Conservation (phyloP, 2,888 invertebrate species). For the Ophion ventricosus region DNA sequence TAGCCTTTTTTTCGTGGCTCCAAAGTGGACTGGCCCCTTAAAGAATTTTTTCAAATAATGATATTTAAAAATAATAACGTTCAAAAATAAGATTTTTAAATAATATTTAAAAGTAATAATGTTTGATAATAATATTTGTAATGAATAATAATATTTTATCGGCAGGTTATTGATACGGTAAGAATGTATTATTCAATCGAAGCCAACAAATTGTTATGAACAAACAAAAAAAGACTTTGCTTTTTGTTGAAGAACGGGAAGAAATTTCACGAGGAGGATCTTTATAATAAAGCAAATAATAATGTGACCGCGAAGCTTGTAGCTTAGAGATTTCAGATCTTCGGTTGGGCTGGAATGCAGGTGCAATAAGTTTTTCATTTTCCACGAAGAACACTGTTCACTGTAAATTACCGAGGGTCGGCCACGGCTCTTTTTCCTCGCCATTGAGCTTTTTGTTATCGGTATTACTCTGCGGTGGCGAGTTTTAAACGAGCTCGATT, state of each 20-base stretch:
- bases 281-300: slow-evolving; percentile 11
- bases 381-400: slow-evolving; percentile 17
- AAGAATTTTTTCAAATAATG: too few species aligned
- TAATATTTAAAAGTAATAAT: too few species aligned
- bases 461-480: slow-evolving; percentile 18
- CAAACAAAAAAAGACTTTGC: not conserved
- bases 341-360: slow-evolving; percentile 35
- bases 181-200: not conserved
- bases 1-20: too few species aligned
- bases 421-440: slow-evolving; percentile 18
- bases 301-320: slow-evolving; percentile 13
- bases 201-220: not conserved
- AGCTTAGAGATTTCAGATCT: slow-evolving; percentile 16
- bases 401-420: slow-evolving; percentile 8
- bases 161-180: too few species aligned
- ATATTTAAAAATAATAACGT: too few species aligned
- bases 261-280: slow-evolving; percentile 18
- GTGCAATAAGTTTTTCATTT: slow-evolving; percentile 55
- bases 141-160: too few species aligned
- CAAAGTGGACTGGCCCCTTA: too few species aligned
- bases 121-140: too few species aligned
- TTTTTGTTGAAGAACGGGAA: slow-evolving; percentile 16
- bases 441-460: slow-evolving; percentile 57
- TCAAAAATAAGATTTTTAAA: too few species aligned
- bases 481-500: slow-evolving; percentile 38